Evolutionary conservation across 2,888 invertebrate species (phyloP), one percentile per base, ranked within the genome.

Genomic region (Melipona bicolor): DNA sequence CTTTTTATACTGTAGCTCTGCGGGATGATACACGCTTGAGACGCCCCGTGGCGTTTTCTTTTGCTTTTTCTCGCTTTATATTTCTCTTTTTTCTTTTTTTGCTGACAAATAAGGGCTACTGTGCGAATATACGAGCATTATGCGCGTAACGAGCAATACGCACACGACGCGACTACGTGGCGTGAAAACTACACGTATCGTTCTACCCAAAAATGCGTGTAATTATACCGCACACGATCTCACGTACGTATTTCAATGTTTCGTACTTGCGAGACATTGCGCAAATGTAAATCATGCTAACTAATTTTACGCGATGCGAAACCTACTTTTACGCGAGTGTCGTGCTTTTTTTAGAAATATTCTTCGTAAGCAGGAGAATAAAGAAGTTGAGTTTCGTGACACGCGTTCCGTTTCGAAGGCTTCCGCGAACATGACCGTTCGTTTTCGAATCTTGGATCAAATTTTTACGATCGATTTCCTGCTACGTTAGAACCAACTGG

Each of bases 21-120:
- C 91, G 85, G 91, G 91, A 89, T 89, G 90, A 90, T 87, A 89
- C 91, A 91, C 91, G 88, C 88, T 83, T 86, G 79, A 85, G 90
- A 90, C 90, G 81, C 92, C 92, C 90, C 89, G 91, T 82, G 83
- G 91, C 81, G 90, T 84, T 84, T 89, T 86, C 88, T 82, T 88
- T 77, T 64, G 62, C 69, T 84, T 83, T 82, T 77, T 54, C 68
- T 79, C 74, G 70, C 79, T 85, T 77, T 78, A 49, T 67, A 64
- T 78, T 68, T 70, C 76, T 84, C 71, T 71, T 49, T 43, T 43
- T 43, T 43, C 9, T 43, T 84, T 71, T 54, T 69, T 54, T 74
- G 75, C 80, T 76, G 83, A 85, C 85, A 80, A 85, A 85, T 85
- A 80, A 80, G 79, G 85, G 74, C 75, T 24, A 79, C 85, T 70